A percentile compares a stretch with the other conserved stretches of the same genome.
These are phyloP conservation scores for Allolobophora icterica DNA, from an alignment of 2,888 invertebrate species.

Conservation along the genomic window DNA sequence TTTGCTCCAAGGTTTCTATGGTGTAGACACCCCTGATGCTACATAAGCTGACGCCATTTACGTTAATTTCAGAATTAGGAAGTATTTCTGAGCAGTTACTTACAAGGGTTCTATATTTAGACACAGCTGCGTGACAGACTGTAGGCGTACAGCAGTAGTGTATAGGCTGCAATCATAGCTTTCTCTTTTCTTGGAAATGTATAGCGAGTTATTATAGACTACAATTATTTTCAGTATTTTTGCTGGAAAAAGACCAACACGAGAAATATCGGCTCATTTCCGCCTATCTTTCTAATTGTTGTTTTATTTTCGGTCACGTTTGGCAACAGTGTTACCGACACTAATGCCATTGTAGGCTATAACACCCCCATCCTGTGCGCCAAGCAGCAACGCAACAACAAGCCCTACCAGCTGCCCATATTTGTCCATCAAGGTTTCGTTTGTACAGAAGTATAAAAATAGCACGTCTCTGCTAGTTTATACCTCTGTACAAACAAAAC, in stretches of 20 bases:
- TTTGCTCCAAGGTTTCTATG: too few relatives aligned
- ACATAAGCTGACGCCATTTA: not conserved
- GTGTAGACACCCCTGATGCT: too few relatives aligned
- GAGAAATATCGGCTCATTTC: not conserved
- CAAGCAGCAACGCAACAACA: too few relatives aligned
- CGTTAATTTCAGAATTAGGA: not conserved
- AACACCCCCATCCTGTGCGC: too few relatives aligned
- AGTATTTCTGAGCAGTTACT: not conserved
- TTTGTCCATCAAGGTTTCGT: too few relatives aligned
- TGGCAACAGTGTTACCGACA: too few relatives aligned
- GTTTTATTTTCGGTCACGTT: not conserved
- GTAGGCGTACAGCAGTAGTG: too few relatives aligned
- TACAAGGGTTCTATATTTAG: not conserved
- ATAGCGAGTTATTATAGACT: not conserved
- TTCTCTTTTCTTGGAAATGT: slow-evolving; percentile 8
- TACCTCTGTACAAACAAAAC: too few relatives aligned
- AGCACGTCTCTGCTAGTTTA: too few relatives aligned
- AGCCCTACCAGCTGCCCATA: too few relatives aligned
- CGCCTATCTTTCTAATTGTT: not conserved
- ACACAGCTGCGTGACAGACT: not conserved
- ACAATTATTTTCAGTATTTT: not conserved
- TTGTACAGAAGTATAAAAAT: too few relatives aligned
- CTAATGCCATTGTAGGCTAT: too few relatives aligned
- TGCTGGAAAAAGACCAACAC: not conserved
- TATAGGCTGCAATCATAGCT: not conserved